These are phyloP conservation scores for Eristalis tenax DNA, from an alignment of 2,888 invertebrate species.

Conservation along the genomic window DNA sequence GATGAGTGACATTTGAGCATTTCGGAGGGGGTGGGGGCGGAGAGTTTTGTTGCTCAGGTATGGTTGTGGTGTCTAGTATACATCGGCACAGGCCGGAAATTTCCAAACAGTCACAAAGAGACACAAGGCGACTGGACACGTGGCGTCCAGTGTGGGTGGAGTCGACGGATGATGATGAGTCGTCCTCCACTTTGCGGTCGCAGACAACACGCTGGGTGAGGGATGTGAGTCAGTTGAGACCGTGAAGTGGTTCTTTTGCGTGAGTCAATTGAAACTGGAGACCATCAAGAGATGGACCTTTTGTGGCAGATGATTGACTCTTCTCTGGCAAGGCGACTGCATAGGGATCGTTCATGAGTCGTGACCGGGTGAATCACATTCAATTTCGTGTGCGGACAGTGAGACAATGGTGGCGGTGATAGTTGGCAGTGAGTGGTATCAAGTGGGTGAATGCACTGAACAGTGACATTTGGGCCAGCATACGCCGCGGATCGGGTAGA, in stretches of 20 bases:
- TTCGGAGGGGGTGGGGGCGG: not conserved
- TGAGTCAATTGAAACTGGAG: not conserved
- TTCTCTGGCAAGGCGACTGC: not conserved
- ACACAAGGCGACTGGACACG: not conserved
- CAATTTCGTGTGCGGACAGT: not conserved
- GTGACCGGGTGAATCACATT: not conserved
- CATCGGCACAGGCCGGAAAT: not conserved
- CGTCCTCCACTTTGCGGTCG: not conserved
- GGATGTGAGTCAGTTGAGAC: not conserved
- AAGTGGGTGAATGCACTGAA: no score
- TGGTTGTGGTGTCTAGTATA: not conserved
- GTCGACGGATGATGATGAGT: not conserved
- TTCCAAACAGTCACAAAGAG: not conserved
- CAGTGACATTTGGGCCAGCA: no score
- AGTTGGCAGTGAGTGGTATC: no score
- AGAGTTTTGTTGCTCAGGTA: not conserved
- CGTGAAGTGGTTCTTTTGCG: not conserved
- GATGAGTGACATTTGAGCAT: not conserved
- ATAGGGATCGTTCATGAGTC: not conserved
- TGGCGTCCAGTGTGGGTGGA: not conserved
- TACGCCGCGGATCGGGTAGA: no score
- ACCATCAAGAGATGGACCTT: not conserved
- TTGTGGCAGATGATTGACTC: not conserved
- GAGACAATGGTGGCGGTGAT: not conserved
- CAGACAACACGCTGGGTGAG: not conserved